Evolutionary conservation across 2,797 vertebrate species (phyloP), one percentile per base, ranked within the genome.

Genomic region (Anguilla marmorata): DNA sequence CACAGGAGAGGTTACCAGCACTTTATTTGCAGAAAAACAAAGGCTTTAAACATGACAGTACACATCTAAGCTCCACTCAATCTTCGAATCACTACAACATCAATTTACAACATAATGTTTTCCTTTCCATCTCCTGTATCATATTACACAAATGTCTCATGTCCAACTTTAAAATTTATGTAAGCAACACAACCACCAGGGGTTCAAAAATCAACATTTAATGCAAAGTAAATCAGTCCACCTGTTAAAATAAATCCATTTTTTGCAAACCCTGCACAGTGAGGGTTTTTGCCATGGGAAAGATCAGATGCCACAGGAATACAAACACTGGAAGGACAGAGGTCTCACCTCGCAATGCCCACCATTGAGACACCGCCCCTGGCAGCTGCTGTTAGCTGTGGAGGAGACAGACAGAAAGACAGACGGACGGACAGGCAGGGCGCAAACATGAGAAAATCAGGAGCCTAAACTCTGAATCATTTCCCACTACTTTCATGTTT

Each of bases 321-420:
- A 85, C 48, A 74, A 54, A 14, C 27, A 86, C 45, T 30, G 52
- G 19, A 3, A 3, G 60, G 3, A 0, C 48, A 19, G 74, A 16
- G 82, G 50, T 90, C 93, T 92, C 90, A 97, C 96, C 96, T 96
- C 94, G 91, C 96, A 97, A 48, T 14, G 93, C 76, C 95, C 96
- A 4, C 94, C 93, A 21, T 96, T 96, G 90, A 94, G 87, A 92
- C 95, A 96, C 91, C 91, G 87, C 80, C 92, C 94, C 90, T 94
- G 95, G 92, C 96, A 97, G 93, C 95, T 96, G 90, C 90, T 95
- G 94, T 96, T 96, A 92, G 92, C 96, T 96, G 87, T 72, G 91
- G 91, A 90, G 16, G 76, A 93, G 89, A 90, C 87, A 90, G 19
- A 92, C 79, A 90, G 6, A 72, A 2, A 19, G 52, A n/a, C 63